phyloP scores from a whole-genome alignment of 2,113 vertebrate species.

The Electrona antarctica region DNA sequence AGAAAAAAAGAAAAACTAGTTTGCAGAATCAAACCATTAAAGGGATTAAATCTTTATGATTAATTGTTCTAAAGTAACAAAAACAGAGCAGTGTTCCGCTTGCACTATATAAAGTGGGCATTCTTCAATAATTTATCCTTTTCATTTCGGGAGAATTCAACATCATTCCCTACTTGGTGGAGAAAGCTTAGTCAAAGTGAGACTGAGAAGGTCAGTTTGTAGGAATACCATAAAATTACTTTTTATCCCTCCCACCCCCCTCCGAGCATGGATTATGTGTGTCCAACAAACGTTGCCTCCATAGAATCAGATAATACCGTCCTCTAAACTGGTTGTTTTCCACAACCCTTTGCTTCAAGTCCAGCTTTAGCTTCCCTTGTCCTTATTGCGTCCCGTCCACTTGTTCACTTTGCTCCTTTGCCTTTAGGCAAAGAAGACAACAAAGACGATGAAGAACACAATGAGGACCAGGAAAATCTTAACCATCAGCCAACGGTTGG shows the following conservation, averaged over 20 bases:
- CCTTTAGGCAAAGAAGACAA: slow-evolving; percentile 90
- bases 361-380: slow-evolving; percentile 46
- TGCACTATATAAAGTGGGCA: slow-evolving; percentile 44
- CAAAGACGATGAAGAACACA: slow-evolving; percentile 93
- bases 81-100: slow-evolving; percentile 41
- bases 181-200: slow-evolving; percentile 27
- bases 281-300: slow-evolving; percentile 31
- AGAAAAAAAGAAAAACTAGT: slow-evolving; percentile 68
- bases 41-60: slow-evolving; percentile 69
- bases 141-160: slow-evolving; percentile 43
- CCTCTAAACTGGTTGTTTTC: slow-evolving; percentile 34
- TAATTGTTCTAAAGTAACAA: slow-evolving; percentile 63
- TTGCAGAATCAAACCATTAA: slow-evolving; percentile 84
- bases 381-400: neutral
- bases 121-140: slow-evolving; percentile 51
- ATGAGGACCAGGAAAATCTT: slow-evolving; percentile 95
- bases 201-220: slow-evolving; percentile 27
- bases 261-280: slow-evolving; percentile 24
- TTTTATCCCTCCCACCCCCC: neutral
- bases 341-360: slow-evolving; percentile 15
- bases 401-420: neutral
- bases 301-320: slow-evolving; percentile 20
- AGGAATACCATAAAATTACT: slow-evolving; percentile 31
- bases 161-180: slow-evolving; percentile 9
- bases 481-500: slow-evolving; percentile 95